Percentiles rank a stretch among this genome's conserved stretches.
Conservation (phyloP, 1,140 invertebrate species). For the Tetramorium parvispinum region DNA sequence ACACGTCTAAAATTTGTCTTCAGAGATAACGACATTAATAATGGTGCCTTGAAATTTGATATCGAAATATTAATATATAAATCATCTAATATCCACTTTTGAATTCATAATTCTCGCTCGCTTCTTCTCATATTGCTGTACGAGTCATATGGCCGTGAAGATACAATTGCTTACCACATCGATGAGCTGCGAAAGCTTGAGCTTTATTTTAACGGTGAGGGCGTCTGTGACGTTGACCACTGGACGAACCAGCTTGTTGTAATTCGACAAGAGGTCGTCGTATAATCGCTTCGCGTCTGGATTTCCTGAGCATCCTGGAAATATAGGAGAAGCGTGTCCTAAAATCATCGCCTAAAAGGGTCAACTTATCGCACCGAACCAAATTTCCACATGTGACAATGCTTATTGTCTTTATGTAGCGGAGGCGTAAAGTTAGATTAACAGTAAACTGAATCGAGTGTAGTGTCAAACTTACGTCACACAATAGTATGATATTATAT, state of each 20-base stretch:
- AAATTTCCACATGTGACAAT: neutral
- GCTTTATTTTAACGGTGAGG: conserved; percentile 96
- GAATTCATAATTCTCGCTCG: neutral
- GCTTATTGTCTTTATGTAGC: neutral
- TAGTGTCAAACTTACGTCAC: neutral
- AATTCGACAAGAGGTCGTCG: conserved; percentile 96
- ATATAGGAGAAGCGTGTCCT: conserved; percentile 3
- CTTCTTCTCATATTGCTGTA: neutral
- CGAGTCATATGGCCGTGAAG: neutral
- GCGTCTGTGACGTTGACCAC: conserved; percentile 97
- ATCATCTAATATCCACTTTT: neutral
- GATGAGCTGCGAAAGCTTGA: conserved; percentile 97
- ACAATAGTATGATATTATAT: neutral
- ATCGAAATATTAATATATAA: neutral
- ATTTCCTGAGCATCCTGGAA: conserved; percentile 92
- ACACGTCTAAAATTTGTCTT: neutral
- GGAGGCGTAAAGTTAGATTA: neutral
- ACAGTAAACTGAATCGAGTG: neutral
- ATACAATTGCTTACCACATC: conserved; percentile 93
- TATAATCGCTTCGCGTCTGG: conserved; percentile 96
- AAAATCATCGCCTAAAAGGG: neutral
- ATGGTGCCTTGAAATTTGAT: neutral
- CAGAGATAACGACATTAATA: neutral
- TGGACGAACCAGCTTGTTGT: conserved; percentile 97
- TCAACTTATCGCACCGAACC: neutral